These are phyloP conservation scores for Porphyrio hochstetteri DNA, from an alignment of 2,113 vertebrate species.

Conservation along the genomic window DNA sequence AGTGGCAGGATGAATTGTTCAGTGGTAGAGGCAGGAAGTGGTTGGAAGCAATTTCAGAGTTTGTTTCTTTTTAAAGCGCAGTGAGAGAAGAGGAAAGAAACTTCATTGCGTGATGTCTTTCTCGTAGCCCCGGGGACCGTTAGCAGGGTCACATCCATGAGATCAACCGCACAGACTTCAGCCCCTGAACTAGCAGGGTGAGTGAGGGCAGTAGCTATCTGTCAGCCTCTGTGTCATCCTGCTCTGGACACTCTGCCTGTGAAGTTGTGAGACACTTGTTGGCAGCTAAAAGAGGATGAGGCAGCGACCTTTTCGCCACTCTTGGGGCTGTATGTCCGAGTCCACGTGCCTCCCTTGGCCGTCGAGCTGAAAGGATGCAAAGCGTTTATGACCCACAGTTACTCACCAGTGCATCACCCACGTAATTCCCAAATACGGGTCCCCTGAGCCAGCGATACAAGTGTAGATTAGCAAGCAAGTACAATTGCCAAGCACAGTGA, in stretches of 20 bases:
- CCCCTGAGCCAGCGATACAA: not conserved
- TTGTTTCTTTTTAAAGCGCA: constrained; percentile 12
- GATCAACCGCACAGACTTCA: not conserved
- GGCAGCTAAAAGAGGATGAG: not conserved
- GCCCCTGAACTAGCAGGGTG: not conserved
- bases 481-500: not conserved
- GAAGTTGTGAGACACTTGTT: not conserved
- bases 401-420: not conserved
- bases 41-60: not conserved
- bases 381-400: not conserved
- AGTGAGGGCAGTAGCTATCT: not conserved
- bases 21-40: not conserved
- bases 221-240: not conserved
- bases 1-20: not conserved
- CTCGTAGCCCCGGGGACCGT: not conserved
- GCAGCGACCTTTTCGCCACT: not conserved
- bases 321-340: not conserved
- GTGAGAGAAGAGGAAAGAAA: constrained; percentile 2
- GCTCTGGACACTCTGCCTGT: not conserved
- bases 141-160: not conserved
- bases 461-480: not conserved
- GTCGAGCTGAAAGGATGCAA: not conserved
- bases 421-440: not conserved
- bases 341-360: not conserved
- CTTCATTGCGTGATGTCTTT: not conserved